These are phyloP conservation scores for Carduelis carduelis DNA, from an alignment of 2,797 vertebrate species.

Conservation along the genomic window DNA sequence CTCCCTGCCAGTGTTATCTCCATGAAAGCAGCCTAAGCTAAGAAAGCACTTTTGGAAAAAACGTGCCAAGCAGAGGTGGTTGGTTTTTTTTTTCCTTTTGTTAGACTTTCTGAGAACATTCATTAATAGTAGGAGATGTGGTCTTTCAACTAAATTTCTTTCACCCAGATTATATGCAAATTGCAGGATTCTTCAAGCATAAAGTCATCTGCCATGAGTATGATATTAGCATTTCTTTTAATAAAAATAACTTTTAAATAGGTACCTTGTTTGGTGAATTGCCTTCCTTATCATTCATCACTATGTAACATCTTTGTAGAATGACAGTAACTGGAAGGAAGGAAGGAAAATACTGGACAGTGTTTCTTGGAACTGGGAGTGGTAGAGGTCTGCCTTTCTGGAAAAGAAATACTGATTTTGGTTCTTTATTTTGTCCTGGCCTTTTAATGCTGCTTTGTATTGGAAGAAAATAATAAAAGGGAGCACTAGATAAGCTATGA, in stretches of 20 bases:
- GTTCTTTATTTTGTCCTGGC: background rate
- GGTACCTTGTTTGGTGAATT: background rate
- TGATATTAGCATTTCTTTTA: background rate
- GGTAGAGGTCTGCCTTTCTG: background rate
- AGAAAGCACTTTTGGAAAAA: slow-evolving; percentile 18
- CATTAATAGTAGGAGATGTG: background rate
- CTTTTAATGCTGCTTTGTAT: background rate
- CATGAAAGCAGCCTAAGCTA: background rate
- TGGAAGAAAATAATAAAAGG: background rate
- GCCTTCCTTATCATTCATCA: background rate
- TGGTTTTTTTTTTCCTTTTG: background rate
- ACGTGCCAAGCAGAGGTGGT: background rate
- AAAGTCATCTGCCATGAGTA: background rate
- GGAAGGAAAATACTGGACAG: background rate
- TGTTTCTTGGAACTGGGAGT: background rate
- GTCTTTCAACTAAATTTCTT: background rate
- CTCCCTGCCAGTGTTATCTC: background rate
- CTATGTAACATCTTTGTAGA: background rate
- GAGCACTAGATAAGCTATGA: background rate
- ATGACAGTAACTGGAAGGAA: background rate
- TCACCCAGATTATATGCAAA: background rate
- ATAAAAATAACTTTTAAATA: background rate
- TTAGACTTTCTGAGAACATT: background rate
- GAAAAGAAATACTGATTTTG: background rate
- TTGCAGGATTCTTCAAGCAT: background rate